Conservation (phyloP, 1,140 invertebrate genomes). For the Archegozetes longisetosus region DNA sequence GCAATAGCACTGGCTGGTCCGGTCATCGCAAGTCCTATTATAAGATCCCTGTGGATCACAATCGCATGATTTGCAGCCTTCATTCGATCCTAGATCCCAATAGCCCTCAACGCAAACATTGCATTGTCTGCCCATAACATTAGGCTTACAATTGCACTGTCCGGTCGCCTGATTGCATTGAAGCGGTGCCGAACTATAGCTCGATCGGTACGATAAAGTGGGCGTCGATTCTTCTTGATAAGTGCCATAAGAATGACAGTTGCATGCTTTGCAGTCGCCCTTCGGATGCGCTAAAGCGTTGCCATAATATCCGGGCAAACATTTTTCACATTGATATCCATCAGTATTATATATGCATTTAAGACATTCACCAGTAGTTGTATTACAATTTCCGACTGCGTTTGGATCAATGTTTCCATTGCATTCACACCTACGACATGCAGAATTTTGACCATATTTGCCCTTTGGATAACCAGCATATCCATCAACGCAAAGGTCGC, state of each 20-base stretch:
- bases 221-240: conserved; percentile 40
- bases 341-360: conserved; percentile 95
- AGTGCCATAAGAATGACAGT: conserved; percentile 12
- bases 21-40: conserved; percentile 60
- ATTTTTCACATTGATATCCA: conserved; percentile 63
- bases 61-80: conserved; percentile 57
- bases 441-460: conserved; percentile 19
- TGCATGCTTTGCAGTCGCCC: conserved; percentile 56
- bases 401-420: conserved; percentile 67
- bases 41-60: conserved; percentile 70
- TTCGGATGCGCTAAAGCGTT: conserved; percentile 69
- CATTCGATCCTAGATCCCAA: conserved; percentile 31
- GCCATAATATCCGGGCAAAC: conserved; percentile 70
- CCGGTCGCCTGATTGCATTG: conserved; percentile 67
- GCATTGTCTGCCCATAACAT: conserved; percentile 66
- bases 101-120: conserved; percentile 54
- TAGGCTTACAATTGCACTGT: conserved; percentile 66
- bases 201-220: neutral
- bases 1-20: conserved; percentile 60
- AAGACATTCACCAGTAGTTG: conserved; percentile 75
- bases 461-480: conserved; percentile 51
- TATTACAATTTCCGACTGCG: conserved; percentile 67
- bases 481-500: conserved; percentile 79
- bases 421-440: conserved; percentile 73
- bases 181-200: neutral